A percentile compares a stretch with the other conserved stretches of the same genome.
Evolutionary conservation across 1,140 invertebrate species (phyloP).

Genomic region (Zelostemma sp.): DNA sequence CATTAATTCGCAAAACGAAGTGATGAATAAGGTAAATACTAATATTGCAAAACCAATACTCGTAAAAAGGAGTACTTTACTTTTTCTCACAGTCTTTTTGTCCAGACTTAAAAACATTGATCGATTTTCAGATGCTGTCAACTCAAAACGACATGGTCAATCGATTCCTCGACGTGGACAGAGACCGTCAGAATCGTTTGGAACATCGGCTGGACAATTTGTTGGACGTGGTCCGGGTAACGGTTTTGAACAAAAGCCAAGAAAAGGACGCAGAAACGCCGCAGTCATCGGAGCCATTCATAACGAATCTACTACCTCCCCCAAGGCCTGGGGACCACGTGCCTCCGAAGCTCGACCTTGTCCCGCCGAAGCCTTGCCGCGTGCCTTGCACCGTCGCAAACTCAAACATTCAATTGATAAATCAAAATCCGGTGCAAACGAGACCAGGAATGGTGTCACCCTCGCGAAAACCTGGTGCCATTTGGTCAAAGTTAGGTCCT

Average conservation of each 20-base stretch:
- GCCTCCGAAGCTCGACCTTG: conserved; percentile 65
- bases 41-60: no score
- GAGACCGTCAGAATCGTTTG: conserved; percentile 63
- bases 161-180: conserved; percentile 62
- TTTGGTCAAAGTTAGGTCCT: conserved; percentile 66
- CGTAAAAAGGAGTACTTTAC: no score
- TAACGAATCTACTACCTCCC: conserved; percentile 62
- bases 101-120: no score
- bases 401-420: conserved; percentile 55
- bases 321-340: conserved; percentile 58
- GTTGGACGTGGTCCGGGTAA: conserved; percentile 61
- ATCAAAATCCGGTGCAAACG: conserved; percentile 56
- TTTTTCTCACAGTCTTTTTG: no score
- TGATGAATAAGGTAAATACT: conserved; percentile 64
- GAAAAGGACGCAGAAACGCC: conserved; percentile 33
- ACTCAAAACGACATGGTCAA: conserved; percentile 66
- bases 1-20: conserved; percentile 67
- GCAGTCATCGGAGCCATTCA: conserved; percentile 41
- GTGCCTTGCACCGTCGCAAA: conserved; percentile 61
- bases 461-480: conserved; percentile 53
- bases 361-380: conserved; percentile 66
- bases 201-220: conserved; percentile 65
- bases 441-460: conserved; percentile 61
- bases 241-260: conserved; percentile 56
- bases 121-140: conserved; percentile 58